Evolutionary conservation across 2,113 vertebrate species (phyloP), one percentile per base, ranked within the genome.

Genomic region (Phalacrocorax aristotelis): DNA sequence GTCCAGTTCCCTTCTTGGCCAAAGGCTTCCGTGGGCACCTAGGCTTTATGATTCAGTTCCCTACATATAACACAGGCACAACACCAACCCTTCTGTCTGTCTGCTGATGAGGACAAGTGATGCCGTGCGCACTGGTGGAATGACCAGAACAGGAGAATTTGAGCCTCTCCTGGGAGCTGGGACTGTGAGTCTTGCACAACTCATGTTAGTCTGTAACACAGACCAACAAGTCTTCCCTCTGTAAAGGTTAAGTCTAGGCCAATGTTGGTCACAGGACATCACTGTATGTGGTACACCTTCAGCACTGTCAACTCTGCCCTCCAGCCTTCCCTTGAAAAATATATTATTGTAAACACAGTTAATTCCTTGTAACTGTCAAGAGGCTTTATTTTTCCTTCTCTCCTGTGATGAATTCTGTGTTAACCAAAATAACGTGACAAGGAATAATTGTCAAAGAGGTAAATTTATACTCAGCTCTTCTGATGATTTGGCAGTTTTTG

Each of bases 401-500:
- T 21, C 17, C 49, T 77, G 40, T 88, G 87, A 76, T 81, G 83
- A 96, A 93, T 95, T 97, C 83, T 65, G 81, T 94, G 40, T 77
- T 93, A 96, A 79, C 60, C 57, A 95, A 66, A 86, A 42, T 74
- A 79, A 83, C 48, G 80, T 90, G 93, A 96, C 74, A 90, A 93
- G 83, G 68, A 97, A 71, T 96, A 95, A 89, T 94, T 95, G 95
- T 96, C 84, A 94, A 71, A 54, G 88, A 54, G n/a, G 74, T 69
- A 79, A 96, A 96, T 93, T 93, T 46, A 55, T 66, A 42, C 65
- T 94, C 64, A 66, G 89, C 65, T 92, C 54, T 94, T 87, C 57
- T 93, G 96, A 96, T 96, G 94, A 97, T 94, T 30, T 94, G 75
- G 69, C 83, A 94, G 88, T 23, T 97, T 96, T 94, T 93, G 79